Evolutionary conservation across 2,888 invertebrate species (phyloP).

Genomic region (Orthonevra nobilis): DNA sequence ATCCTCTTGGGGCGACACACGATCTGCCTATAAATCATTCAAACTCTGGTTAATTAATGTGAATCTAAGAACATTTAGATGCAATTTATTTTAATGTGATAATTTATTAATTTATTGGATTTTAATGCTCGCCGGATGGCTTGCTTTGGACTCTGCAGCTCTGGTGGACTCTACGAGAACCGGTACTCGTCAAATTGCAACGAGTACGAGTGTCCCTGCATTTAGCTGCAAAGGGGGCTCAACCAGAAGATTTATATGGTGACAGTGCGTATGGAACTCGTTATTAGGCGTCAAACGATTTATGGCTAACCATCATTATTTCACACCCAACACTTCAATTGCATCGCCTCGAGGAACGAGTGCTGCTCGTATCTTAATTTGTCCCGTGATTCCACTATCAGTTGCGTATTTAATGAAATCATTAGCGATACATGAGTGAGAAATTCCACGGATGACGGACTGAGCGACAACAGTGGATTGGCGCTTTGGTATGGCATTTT

Average conservation of each 20-base stretch:
- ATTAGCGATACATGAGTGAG: conserved; percentile 65
- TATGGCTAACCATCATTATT: conserved; percentile 69
- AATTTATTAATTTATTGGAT: conserved; percentile 81
- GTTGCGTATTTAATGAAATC: conserved; percentile 68
- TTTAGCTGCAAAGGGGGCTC: conserved; percentile 1
- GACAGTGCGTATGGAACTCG: conserved; percentile 66
- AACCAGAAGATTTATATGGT: conserved; percentile 57
- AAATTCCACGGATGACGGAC: conserved; percentile 62
- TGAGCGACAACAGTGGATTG: conserved; percentile 14
- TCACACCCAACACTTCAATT: conserved; percentile 65
- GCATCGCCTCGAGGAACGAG: neutral
- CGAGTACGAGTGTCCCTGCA: conserved; percentile 3
- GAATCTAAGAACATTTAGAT: conserved; percentile 80
- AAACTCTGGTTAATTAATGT: conserved; percentile 81
- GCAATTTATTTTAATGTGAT: conserved; percentile 80
- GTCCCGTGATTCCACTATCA: conserved; percentile 60
- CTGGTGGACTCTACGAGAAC: conserved; percentile 35
- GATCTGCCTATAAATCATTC: conserved; percentile 80
- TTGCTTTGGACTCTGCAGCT: conserved; percentile 17
- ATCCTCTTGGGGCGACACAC: conserved; percentile 74
- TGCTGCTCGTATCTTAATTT: conserved; percentile 55
- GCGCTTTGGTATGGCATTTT: conserved; percentile 30
- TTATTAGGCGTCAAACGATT: conserved; percentile 70
- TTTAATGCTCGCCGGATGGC: conserved; percentile 75
- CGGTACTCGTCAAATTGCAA: conserved; percentile 55